phyloP scores from a whole-genome alignment of 2,113 vertebrate species.

The Zosterops lateralis region DNA sequence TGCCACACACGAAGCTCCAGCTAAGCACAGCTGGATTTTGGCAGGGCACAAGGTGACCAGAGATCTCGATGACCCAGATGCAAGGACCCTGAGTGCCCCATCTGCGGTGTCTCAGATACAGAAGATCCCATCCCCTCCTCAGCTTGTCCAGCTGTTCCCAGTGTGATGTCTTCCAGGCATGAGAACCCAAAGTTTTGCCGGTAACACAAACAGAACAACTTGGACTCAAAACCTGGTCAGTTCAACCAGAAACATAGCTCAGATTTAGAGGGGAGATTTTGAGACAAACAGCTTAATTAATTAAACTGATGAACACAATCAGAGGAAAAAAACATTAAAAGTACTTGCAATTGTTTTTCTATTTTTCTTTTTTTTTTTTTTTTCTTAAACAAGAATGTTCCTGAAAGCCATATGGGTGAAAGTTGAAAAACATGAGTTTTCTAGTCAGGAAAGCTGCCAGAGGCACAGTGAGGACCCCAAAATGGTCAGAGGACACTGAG shows the following conservation, averaged over 20 bases:
- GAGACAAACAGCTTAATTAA: slow-evolving; percentile 10
- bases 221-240: neutral
- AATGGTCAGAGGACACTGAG: neutral
- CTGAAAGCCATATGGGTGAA: neutral
- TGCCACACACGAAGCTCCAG: neutral
- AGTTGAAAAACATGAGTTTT: neutral
- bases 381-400: neutral
- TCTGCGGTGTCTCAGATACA: rapidly evolving
- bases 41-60: neutral
- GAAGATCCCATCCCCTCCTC: neutral
- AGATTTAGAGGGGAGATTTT: slow-evolving; percentile 3
- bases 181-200: neutral
- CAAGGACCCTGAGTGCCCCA: neutral
- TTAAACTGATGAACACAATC: neutral
- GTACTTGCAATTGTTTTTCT: neutral
- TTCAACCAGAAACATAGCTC: neutral
- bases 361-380: neutral
- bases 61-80: rapidly evolving
- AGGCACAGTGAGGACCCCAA: neutral
- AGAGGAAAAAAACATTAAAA: neutral
- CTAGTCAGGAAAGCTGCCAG: neutral
- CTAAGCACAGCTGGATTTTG: neutral
- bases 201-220: slow-evolving; percentile 3
- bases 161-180: neutral
- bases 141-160: neutral